Conservation (phyloP, 2,113 vertebrate genomes). For the human region GRCh38 chr1:218993001-218993500, state of each 20-base stretch:
- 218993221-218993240: not conserved
- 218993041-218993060: not conserved
- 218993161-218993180: not conserved
- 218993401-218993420: not conserved
- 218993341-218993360: not conserved
- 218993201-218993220: not conserved
- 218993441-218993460: not conserved
- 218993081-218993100: not conserved
- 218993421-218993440: not conserved
- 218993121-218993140: not conserved
- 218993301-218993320: not conserved
- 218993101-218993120: not conserved
- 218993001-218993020: not conserved
- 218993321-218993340: not conserved
- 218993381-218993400: not conserved
- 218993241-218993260: not conserved
- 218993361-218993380: not conserved
- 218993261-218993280: slow-evolving; percentile 1
- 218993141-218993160: not conserved
- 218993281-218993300: not conserved
- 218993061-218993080: not conserved
- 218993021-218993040: not conserved
- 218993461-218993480: not conserved
- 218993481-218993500: not conserved
- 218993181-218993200: slow-evolving; percentile 1